Evolutionary conservation across 2,797 vertebrate species (phyloP), one percentile per base, ranked within the genome.

Genomic region (Xenentodon cancila): DNA sequence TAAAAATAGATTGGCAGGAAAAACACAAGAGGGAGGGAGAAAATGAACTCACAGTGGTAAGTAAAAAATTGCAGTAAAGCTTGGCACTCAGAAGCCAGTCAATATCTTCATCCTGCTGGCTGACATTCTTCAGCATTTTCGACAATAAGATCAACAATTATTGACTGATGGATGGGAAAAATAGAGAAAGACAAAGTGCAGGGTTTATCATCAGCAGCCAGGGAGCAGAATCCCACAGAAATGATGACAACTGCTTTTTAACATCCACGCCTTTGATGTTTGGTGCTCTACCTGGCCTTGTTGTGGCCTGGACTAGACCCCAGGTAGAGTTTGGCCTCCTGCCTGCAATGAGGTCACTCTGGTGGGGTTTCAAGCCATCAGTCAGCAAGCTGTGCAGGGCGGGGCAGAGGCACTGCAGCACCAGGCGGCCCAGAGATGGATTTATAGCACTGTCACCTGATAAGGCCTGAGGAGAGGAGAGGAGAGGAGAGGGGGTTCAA

Each of bases 261-360:
- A 49, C 4, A 51, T 59, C 9, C 1, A 61, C 1, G 1, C 51
- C 30, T 47, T n/a, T 22, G 13, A 30, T 40, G 30, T 21, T 47
- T 43, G 25, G 16, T 5, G n/a, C 51, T 9, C 19, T 90, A 97
- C 97, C 97, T 90, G 94, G 91, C 75, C 91, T 95, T 53, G 94
- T 94, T 0, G 97, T 97, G 1, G 96, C 95, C 89, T 96, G 96
- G 60, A 98, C 94, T 64, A 99, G 91, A 0, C 94, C 93, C 97
- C 97, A 99, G 30, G 96, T 93, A 3, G 95, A 96, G 62, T 94
- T 97, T 57, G 92, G 94, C 79, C 96, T 92, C 81, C 96, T 94
- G 69, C 97, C 97, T 0, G 95, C 93, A 73, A 99, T 97, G 21
- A 98, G 84, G 68, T 99, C 97, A 89, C 95, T 98, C 92, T 96